Evolutionary conservation across 2,888 invertebrate species (phyloP).

Genomic region (Caenorhabditis japonica): DNA sequence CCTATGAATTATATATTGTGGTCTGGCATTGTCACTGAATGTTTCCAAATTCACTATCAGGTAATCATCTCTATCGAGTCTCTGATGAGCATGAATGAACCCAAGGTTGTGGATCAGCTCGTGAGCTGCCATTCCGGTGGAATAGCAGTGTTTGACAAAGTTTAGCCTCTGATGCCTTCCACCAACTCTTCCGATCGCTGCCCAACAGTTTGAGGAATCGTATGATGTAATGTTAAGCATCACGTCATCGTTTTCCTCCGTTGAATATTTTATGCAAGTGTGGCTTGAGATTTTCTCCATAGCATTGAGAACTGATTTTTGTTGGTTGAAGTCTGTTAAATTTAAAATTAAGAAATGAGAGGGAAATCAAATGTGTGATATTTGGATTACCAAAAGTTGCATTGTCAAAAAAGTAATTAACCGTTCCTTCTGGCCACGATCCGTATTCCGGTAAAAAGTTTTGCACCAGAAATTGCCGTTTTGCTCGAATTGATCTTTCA

Average conservation of each 20-base stretch:
- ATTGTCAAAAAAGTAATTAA: too few species aligned
- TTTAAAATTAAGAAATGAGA: too few species aligned
- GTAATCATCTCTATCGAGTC: slow-evolving; percentile 27
- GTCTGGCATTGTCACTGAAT: background rate
- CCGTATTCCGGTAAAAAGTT: too few species aligned
- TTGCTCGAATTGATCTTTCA: too few species aligned
- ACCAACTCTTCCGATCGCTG: slow-evolving; percentile 10
- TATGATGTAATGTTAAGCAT: slow-evolving; percentile 1
- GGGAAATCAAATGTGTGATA: too few species aligned
- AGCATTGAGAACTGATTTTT: slow-evolving; percentile 7
- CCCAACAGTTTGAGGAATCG: background rate
- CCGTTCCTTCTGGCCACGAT: too few species aligned
- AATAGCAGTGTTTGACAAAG: slow-evolving; percentile 1
- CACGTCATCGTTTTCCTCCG: background rate
- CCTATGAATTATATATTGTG: slow-evolving; percentile 5
- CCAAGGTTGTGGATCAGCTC: slow-evolving; percentile 34
- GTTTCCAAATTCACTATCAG: slow-evolving; percentile 1
- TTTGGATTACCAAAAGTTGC: too few species aligned
- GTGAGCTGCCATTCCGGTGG: slow-evolving; percentile 15
- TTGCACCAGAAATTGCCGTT: too few species aligned
- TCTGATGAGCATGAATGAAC: slow-evolving; percentile 26
- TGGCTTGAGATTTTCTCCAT: slow-evolving; percentile 15
- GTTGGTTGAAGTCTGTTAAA: slow-evolving; percentile 8
- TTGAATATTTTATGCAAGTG: slow-evolving; percentile 23
- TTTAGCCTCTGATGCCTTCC: background rate